Evolutionary conservation across 2,113 vertebrate genomes (phyloP).

Genomic region (Nibea coibor): DNA sequence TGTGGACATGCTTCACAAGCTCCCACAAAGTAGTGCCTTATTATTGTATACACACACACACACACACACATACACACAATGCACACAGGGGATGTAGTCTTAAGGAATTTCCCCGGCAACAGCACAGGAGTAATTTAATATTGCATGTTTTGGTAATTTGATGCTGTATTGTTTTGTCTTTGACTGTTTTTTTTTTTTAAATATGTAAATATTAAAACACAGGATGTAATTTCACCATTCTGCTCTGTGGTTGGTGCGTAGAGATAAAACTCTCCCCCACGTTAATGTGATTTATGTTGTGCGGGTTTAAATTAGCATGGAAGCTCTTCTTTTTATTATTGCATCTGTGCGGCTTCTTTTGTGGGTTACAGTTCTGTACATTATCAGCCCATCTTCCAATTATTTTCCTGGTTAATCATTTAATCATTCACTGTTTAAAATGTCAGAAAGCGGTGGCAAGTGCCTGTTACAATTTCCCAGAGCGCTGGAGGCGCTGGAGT

Average conservation of each 20-base stretch:
- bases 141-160: conserved; percentile 25
- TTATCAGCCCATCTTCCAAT: neutral
- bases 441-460: neutral
- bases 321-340: neutral
- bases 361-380: neutral
- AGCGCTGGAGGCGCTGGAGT: neutral
- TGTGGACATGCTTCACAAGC: conserved; percentile 62
- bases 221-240: conserved; percentile 14
- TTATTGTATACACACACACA: conserved; percentile 50
- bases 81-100: conserved; percentile 35
- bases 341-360: neutral
- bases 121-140: conserved; percentile 54
- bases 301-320: neutral
- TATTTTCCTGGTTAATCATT: neutral
- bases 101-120: conserved; percentile 57
- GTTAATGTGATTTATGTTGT: conserved; percentile 8
- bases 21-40: conserved; percentile 52
- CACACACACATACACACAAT: conserved; percentile 20
- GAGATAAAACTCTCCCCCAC: conserved; percentile 13
- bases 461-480: neutral
- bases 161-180: conserved; percentile 34
- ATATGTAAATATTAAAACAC: conserved; percentile 30
- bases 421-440: neutral
- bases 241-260: neutral
- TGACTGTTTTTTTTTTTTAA: conserved; percentile 30